Evolutionary conservation across 2,797 vertebrate genomes (phyloP).

Genomic region (Sebastes itinus): DNA sequence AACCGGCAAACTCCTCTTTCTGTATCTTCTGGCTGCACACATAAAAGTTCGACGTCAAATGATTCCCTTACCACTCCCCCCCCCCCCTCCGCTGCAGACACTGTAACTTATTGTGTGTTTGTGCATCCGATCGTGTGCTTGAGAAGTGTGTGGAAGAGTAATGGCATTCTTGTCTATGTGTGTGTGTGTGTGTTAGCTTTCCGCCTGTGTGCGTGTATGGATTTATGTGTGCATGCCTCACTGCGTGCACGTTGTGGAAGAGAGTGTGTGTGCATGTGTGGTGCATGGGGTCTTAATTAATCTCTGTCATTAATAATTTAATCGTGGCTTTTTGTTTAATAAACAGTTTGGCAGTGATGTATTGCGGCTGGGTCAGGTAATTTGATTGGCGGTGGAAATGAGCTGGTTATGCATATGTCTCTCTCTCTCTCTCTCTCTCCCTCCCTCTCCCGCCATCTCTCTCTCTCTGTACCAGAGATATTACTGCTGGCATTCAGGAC

Average conservation of each 20-base stretch:
- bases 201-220: not conserved
- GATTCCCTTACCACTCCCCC: not conserved
- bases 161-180: constrained; percentile 17
- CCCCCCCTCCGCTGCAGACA: constrained; percentile 3
- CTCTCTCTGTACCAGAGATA: constrained; percentile 50
- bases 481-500: constrained; percentile 74
- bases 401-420: constrained; percentile 76
- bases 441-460: constrained; percentile 8
- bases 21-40: constrained; percentile 1
- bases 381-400: constrained; percentile 82
- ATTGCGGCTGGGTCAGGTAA: constrained; percentile 81
- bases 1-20: constrained; percentile 1
- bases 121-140: constrained; percentile 15
- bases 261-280: not conserved
- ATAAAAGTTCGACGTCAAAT: constrained; percentile 37
- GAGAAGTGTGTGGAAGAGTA: constrained; percentile 22
- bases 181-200: constrained; percentile 8
- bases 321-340: constrained; percentile 84
- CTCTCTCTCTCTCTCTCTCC: constrained; percentile 51
- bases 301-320: constrained; percentile 84
- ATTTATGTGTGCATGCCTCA: constrained; percentile 11
- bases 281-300: constrained; percentile 76
- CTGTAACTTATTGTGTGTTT: constrained; percentile 20
- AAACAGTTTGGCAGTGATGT: constrained; percentile 84
- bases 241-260: not conserved